Base-by-base conservation (phyloP, 2,888 invertebrate species). In the Octonoba sinensis region DNA sequence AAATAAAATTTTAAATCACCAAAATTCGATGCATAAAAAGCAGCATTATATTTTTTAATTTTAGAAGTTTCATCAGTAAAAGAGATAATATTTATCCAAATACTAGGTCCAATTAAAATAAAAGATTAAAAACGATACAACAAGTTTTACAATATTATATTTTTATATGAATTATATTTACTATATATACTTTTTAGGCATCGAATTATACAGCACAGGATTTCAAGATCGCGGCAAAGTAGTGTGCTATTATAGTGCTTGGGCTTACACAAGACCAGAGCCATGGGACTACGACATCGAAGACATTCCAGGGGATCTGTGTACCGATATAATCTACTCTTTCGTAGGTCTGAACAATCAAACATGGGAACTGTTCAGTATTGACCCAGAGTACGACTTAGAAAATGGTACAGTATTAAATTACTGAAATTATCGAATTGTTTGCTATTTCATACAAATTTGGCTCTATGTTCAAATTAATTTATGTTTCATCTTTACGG, bases 301-400 rank as follows among this genome's bases (percentile, higher is more conserved):
- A 16, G 84, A 85, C 44, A 85, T 85, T 22, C 84, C 85, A 0
- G 84, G 82, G 15, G 84, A 85, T 20, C 60, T 84, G 13, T 85
- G 85, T 62, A 85, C 85, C 3, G 84, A 85, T 70, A 73, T 85
- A 56, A 85, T 85, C 18, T 85, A 85, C 62, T 85, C 85, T 47
- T 85, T 85, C 22, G 84, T 85, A 1, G 85, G 85, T 4, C 64
- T 85, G 18, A 78, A 83, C 65, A 85, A 85, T 22, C 82, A 76
- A 46, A 85, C 85, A 20, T 85, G 83, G 83, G 84, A 85, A 18
- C 66, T 85, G 16, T 83, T 85, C 49, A 72, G 72, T 24, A 84
- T 86, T 18, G 86, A 86, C 67, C 85, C 84, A 73, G 93, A 93
- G 86, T 93, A 92, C 86, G 94, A 94, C 86, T 88, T 93, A 77